Base-by-base conservation (phyloP, 1,140 invertebrate genomes). In the Riptortus pedestris region DNA sequence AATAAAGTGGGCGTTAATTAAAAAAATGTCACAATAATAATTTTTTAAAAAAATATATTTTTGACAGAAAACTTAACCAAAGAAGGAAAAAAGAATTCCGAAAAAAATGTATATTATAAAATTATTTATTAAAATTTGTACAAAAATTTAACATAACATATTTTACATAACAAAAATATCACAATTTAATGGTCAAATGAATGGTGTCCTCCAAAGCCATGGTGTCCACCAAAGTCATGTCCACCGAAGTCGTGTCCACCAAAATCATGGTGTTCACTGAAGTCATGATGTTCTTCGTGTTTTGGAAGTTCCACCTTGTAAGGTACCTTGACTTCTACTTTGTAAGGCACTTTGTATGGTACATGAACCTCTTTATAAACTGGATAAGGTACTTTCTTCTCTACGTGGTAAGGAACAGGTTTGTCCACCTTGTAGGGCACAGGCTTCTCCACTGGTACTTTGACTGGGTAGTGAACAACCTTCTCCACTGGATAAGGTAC, bases 321-420 rank as follows among this genome's bases (percentile, higher is more conserved):
- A 33, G 57, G 57, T 3, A 65, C 58, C 51, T 61, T 61, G 7
- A 65, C 52, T 11, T 60, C 43, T 16, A 65, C 57, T 47, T 43
- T 64, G 16, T 47, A 55, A 12, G 55, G 63, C 3, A 62, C 60
- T 12, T 62, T 33, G 12, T 58, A 60, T 0, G 65, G 65, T 22
- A 52, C 51, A 11, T 29, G 31, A 4, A 52, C 43, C 14, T 48
- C 43, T 26, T 68, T 64, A 63, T 83, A 80, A 1, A 84, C 80
- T 33, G 77, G 77, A 69, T 79, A 76, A 1, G 83, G 82, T 52
- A 88, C 83, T 70, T 83, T 84, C 66, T 84, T 86, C 68, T 85
- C 83, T 26, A 85, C 67, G 57, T 81, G 78, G 2, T 85, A 81
- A 43, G 82, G 81, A 72, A 83, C 83, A 4, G 66, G 69, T 31